Evolutionary conservation across 2,113 vertebrate genomes (phyloP), one percentile per base, ranked within the genome.

Genomic region (Amphiprion ocellaris): DNA sequence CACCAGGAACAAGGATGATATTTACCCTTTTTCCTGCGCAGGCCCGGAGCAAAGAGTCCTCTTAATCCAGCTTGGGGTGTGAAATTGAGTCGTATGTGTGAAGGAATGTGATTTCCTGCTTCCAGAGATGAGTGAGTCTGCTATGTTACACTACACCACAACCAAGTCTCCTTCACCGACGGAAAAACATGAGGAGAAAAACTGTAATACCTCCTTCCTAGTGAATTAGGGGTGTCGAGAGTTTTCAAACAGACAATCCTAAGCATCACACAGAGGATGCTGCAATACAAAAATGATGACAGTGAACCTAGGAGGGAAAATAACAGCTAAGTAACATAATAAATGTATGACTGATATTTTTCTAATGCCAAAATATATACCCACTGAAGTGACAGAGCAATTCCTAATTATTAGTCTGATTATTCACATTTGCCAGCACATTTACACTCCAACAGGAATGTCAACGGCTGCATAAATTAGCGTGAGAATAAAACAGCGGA

Each of bases 41-140:
- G 68, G 88, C 89, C 87, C 17, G n/a, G 79, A 92, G 90, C 90
- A 72, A 79, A 78, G 88, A 88, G 79, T 81, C 87, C 86, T 86
- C 90, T 91, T 92, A 91, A 93, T 92, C 86, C 90, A 77, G 81
- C 78, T 72, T 26, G 80, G 81, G 86, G 90, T 91, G 91, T 92
- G 88, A 90, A 93, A 93, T 89, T 85, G 85, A 91, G 89, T 87
- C 64, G 64, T 86, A 81, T 78, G 64, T 88, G 87, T 71, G 39
- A 74, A 79, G 68, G 82, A 82, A 86, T 86, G 85, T 83, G 81
- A 92, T 92, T 92, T 81, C 69, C 72, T 81, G 79, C 49, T 82
- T 65, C 66, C 84, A 67, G 63, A 84, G 79, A 86, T 67, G 41
- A 91, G 79, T 60, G 53, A 74, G 58, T 61, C 74, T 56, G 65